Percentiles rank a stretch among this genome's conserved stretches.
Evolutionary conservation across 2,888 invertebrate genomes (phyloP).

Genomic region (Callimorpha dominula): DNA sequence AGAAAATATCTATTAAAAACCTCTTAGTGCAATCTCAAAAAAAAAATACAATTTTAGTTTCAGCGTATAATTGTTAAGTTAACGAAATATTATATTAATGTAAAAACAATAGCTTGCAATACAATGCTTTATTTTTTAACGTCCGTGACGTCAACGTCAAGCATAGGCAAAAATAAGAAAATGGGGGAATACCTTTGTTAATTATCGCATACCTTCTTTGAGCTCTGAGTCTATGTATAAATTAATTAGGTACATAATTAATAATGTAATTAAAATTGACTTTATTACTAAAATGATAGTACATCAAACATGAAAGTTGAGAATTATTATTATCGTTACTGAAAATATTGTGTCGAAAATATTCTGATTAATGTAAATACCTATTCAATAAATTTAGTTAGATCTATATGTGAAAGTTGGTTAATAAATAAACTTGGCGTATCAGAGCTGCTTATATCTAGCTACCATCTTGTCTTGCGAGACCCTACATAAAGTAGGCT

Average conservation of each 20-base stretch:
- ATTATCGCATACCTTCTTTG: background rate
- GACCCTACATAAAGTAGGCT: no score
- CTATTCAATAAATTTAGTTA: no score
- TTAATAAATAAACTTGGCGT: constrained; percentile 45
- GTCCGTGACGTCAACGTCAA: background rate
- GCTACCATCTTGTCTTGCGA: background rate
- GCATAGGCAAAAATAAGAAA: background rate
- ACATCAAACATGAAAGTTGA: constrained; percentile 4
- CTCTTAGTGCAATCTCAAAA: constrained; percentile 14
- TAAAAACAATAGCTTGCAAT: no score
- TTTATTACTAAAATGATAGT: constrained; percentile 3
- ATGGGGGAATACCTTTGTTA: background rate
- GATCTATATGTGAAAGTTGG: constrained; percentile 4
- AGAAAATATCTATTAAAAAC: no score
- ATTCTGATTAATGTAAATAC: constrained; percentile 8
- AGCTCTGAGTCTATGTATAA: background rate
- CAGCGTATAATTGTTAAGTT: background rate
- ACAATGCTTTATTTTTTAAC: no score
- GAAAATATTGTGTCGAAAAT: constrained; percentile 7
- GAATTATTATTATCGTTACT: background rate
- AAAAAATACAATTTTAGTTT: constrained; percentile 1
- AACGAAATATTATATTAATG: no score
- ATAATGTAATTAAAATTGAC: background rate
- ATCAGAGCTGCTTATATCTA: constrained; percentile 48
- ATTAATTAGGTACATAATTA: background rate